A percentile compares a stretch with the other conserved stretches of the same genome.
Conservation (phyloP, 2,113 vertebrate genomes). For the Erinaceus europaeus region DNA sequence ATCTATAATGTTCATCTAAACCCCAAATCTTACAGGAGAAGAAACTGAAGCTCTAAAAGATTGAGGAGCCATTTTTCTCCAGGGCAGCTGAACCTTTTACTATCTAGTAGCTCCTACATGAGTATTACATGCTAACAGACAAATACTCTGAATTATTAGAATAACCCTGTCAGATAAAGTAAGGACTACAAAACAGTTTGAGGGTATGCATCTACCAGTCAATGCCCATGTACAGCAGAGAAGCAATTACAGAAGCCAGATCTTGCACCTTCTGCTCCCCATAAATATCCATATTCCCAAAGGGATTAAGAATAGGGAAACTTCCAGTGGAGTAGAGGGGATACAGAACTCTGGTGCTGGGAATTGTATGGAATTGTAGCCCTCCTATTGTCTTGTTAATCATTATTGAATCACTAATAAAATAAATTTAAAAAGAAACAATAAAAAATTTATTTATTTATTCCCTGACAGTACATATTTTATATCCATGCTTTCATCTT, state of each 20-base stretch:
- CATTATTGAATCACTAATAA: too few relatives aligned
- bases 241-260: too few relatives aligned
- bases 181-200: not conserved
- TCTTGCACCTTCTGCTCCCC: too few relatives aligned
- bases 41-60: not conserved
- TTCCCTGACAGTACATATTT: not conserved
- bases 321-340: too few relatives aligned
- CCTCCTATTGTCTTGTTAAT: too few relatives aligned
- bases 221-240: too few relatives aligned
- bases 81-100: not conserved
- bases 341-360: too few relatives aligned
- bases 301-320: too few relatives aligned
- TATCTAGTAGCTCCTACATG: not conserved
- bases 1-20: not conserved
- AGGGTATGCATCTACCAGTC: accelerated
- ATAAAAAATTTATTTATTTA: too few relatives aligned
- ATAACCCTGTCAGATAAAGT: not conserved
- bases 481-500: too few relatives aligned
- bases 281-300: too few relatives aligned
- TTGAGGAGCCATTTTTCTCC: not conserved
- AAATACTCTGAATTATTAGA: not conserved
- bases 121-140: not conserved
- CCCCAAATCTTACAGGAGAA: not conserved
- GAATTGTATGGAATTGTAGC: too few relatives aligned
- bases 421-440: accelerated